phyloP scores from a whole-genome alignment of 2,113 vertebrate genomes.

The Phyllopteryx taeniolatus region DNA sequence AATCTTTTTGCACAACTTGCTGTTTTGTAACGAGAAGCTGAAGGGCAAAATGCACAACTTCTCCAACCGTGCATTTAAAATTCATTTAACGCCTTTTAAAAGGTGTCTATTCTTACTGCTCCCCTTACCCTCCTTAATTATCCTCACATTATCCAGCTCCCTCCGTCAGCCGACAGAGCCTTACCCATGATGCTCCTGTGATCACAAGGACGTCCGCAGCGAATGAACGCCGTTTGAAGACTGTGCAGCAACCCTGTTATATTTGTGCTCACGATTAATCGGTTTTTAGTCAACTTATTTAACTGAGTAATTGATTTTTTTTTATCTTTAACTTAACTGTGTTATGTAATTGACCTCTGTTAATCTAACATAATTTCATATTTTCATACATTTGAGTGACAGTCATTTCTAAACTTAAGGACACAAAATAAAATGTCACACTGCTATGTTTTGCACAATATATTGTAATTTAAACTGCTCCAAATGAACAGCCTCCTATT shows the following conservation, averaged over 20 bases:
- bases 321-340: not conserved
- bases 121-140: slow-evolving; percentile 52
- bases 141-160: slow-evolving; percentile 71
- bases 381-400: not conserved
- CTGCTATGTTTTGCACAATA: not conserved
- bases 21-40: no score
- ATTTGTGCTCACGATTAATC: not conserved
- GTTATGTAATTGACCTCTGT: not conserved
- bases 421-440: not conserved
- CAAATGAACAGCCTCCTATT: not conserved
- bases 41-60: no score
- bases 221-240: not conserved
- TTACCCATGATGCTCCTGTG: slow-evolving; percentile 54
- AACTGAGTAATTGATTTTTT: not conserved
- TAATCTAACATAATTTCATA: not conserved
- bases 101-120: not conserved
- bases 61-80: no score
- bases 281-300: not conserved
- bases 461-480: not conserved
- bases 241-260: not conserved
- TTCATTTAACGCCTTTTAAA: no score
- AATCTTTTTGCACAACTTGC: no score
- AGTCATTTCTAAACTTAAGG: not conserved
- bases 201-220: slow-evolving; percentile 4
- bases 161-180: slow-evolving; percentile 63